Evolutionary conservation across 1,140 invertebrate genomes (phyloP).

Genomic region (Dendrolimus punctatus): DNA sequence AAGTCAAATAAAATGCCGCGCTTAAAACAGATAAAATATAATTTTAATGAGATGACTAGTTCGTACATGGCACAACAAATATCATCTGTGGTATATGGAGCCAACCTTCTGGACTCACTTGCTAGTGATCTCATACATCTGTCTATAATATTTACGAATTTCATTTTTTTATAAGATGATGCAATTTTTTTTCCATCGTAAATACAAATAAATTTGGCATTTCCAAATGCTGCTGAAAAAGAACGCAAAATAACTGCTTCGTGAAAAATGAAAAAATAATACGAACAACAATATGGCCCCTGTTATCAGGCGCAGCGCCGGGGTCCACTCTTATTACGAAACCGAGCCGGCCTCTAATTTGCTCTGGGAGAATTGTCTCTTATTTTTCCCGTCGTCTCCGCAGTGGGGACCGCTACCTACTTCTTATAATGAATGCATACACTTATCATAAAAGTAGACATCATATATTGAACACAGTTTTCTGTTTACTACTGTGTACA

Average conservation of each 20-base stretch:
- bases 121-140: too few species aligned
- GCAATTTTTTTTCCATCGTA: too few species aligned
- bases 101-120: too few species aligned
- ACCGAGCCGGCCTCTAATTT: conserved; percentile 43
- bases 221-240: conserved; percentile 4
- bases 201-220: too few species aligned
- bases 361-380: conserved; percentile 40
- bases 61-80: too few species aligned
- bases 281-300: conserved; percentile 36
- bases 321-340: conserved; percentile 44
- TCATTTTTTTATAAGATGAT: too few species aligned
- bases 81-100: too few species aligned
- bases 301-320: conserved; percentile 33
- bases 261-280: conserved; percentile 46
- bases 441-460: conserved; percentile 14
- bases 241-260: conserved; percentile 26
- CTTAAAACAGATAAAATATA: too few species aligned
- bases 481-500: neutral
- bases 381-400: conserved; percentile 34
- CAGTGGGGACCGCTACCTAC: conserved; percentile 25
- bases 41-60: too few species aligned
- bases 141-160: too few species aligned
- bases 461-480: neutral
- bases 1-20: too few species aligned
- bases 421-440: conserved; percentile 28